Evolutionary conservation across 2,888 invertebrate genomes (phyloP).

Genomic region (Frankliniella intonsa): DNA sequence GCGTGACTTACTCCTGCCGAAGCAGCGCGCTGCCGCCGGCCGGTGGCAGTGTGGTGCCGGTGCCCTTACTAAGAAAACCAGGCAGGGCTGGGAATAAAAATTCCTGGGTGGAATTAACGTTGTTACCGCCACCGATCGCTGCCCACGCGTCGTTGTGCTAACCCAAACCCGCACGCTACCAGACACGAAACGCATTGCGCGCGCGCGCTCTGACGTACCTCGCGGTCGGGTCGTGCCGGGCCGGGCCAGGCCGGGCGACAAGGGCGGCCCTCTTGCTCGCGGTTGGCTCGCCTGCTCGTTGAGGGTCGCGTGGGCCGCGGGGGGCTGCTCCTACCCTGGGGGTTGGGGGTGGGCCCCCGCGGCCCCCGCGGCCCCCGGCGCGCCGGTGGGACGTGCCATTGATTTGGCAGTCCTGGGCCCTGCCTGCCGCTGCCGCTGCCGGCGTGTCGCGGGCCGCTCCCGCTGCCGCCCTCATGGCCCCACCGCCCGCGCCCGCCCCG

Average conservation of each 20-base stretch:
- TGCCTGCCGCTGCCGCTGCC: background rate
- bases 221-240: too few relatives aligned
- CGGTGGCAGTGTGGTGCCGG: too few relatives aligned
- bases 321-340: background rate
- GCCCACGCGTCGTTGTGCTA: background rate
- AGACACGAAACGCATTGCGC: too few relatives aligned
- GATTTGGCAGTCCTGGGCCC: background rate
- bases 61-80: too few relatives aligned
- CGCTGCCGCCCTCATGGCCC: background rate
- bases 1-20: too few relatives aligned
- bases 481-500: background rate
- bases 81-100: too few relatives aligned
- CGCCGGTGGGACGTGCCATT: background rate
- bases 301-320: background rate
- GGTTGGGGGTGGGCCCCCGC: background rate
- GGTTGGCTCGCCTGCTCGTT: background rate
- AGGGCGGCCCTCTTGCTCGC: conserved; percentile 25
- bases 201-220: too few relatives aligned
- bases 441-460: background rate
- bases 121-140: background rate
- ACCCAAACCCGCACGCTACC: too few relatives aligned
- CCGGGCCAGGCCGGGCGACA: conserved; percentile 32
- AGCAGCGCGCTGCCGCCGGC: too few relatives aligned
- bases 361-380: background rate
- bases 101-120: too few relatives aligned